Evolutionary conservation across 1,140 invertebrate genomes (phyloP).

Genomic region (Listronotus bonariensis): DNA sequence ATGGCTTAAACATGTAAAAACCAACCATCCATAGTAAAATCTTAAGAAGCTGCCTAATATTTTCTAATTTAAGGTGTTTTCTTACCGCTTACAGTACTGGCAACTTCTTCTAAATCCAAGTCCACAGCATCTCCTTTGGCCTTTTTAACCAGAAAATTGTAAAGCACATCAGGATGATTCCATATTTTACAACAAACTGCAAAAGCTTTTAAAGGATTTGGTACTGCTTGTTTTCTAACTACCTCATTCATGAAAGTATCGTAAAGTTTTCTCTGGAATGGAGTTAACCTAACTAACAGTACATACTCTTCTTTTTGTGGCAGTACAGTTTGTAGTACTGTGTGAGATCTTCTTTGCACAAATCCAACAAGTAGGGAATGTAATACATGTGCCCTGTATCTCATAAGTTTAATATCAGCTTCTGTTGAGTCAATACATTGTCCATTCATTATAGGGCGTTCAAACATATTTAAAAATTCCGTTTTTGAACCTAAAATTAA

Average conservation of each 20-base stretch:
- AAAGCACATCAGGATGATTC: slow-evolving; percentile 98
- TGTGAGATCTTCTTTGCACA: slow-evolving; percentile 89
- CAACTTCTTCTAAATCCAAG: slow-evolving; percentile 85
- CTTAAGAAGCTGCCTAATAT: background rate
- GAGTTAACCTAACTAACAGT: slow-evolving; percentile 83
- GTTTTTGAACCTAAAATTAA: slow-evolving; percentile 69
- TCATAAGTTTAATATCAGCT: slow-evolving; percentile 86
- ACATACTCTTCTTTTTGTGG: slow-evolving; percentile 94
- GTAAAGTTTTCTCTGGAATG: slow-evolving; percentile 85
- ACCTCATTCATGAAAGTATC: slow-evolving; percentile 92
- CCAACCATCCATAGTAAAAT: no score
- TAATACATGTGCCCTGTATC: slow-evolving; percentile 81
- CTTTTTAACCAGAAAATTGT: slow-evolving; percentile 86
- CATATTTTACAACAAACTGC: slow-evolving; percentile 99
- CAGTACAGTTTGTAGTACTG: slow-evolving; percentile 82
- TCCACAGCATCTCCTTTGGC: slow-evolving; percentile 82
- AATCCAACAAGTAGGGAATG: slow-evolving; percentile 90
- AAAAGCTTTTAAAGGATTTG: slow-evolving; percentile 97
- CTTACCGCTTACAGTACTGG: slow-evolving; percentile 57
- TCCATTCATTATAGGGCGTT: slow-evolving; percentile 91
- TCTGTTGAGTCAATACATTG: slow-evolving; percentile 93
- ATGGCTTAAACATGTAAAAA: no score
- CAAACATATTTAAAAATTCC: slow-evolving; percentile 96
- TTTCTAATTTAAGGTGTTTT: slow-evolving; percentile 7
- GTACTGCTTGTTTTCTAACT: slow-evolving; percentile 80